These are phyloP conservation scores for Sebastes iracundus DNA, from an alignment of 2,797 vertebrate species.

Conservation along the genomic window DNA sequence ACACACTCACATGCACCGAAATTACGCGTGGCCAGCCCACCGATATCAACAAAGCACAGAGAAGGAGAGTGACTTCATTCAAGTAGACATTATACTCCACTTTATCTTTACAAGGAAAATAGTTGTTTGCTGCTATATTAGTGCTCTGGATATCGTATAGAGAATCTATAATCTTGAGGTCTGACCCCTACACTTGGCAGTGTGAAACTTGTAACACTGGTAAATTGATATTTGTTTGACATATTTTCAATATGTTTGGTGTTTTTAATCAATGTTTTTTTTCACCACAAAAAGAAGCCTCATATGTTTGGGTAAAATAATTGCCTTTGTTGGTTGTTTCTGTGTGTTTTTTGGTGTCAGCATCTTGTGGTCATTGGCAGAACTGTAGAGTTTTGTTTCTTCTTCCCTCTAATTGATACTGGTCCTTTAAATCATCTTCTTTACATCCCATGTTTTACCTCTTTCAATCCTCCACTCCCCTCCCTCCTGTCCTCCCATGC, in stretches of 20 bases:
- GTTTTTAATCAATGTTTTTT: not conserved
- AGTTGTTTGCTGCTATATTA: too few species aligned
- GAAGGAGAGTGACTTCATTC: too few species aligned
- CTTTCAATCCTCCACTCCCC: not conserved
- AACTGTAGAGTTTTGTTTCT: not conserved
- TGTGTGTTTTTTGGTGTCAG: not conserved
- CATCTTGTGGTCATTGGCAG: accelerated
- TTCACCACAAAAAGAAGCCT: not conserved
- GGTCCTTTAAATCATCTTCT: not conserved
- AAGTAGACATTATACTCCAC: too few species aligned
- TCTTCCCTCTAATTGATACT: too few species aligned
- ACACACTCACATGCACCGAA: too few species aligned
- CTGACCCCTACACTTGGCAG: not conserved
- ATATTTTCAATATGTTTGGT: not conserved
- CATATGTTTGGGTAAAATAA: not conserved
- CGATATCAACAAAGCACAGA: too few species aligned
- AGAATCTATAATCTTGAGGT: not conserved
- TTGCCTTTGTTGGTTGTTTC: not conserved
- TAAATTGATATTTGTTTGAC: not conserved
- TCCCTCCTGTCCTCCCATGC: not conserved
- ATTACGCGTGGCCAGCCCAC: too few species aligned
- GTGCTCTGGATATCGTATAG: too few species aligned
- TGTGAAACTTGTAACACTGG: not conserved
- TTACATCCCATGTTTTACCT: not conserved
- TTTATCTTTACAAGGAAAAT: too few species aligned